phyloP scores from a whole-genome alignment of 2,797 vertebrate species.

The Craterocephalus amniculus region DNA sequence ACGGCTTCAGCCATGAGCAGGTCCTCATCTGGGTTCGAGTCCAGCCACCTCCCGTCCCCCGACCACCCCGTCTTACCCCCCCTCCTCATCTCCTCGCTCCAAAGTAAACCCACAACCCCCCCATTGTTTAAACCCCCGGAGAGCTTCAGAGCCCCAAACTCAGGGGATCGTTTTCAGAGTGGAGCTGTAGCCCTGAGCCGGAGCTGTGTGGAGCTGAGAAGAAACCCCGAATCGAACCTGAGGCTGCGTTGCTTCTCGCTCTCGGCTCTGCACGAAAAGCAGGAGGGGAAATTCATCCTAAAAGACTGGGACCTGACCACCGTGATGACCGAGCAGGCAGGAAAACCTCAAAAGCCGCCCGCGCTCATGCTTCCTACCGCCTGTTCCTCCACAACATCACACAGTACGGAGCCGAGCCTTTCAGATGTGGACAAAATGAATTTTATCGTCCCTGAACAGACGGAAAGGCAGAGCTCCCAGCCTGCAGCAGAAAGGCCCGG shows the following conservation, averaged over 20 bases:
- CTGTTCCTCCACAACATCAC: not conserved
- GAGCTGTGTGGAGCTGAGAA: slow-evolving; percentile 84
- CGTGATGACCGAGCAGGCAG: not conserved
- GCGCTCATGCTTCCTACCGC: not conserved
- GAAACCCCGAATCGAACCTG: slow-evolving; percentile 16
- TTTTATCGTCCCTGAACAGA: slow-evolving; percentile 9
- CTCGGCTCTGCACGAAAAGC: slow-evolving; percentile 81
- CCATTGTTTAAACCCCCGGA: slow-evolving; percentile 25
- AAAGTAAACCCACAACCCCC: slow-evolving; percentile 44
- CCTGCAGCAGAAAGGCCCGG: slow-evolving; percentile 82
- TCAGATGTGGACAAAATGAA: slow-evolving; percentile 7
- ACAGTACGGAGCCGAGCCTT: not conserved
- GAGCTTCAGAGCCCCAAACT: slow-evolving; percentile 30
- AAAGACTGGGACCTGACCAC: slow-evolving; percentile 30
- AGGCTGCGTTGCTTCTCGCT: slow-evolving; percentile 85
- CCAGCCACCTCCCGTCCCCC: slow-evolving; percentile 81
- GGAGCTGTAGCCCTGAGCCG: slow-evolving; percentile 78
- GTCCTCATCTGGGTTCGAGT: slow-evolving; percentile 83
- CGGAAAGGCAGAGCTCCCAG: slow-evolving; percentile 60
- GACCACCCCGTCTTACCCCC: slow-evolving; percentile 76
- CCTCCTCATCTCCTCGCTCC: slow-evolving; percentile 57
- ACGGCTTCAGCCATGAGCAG: slow-evolving; percentile 80
- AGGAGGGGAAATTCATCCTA: slow-evolving; percentile 20
- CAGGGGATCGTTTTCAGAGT: slow-evolving; percentile 33
- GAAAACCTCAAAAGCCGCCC: slow-evolving; percentile 4